Percentiles rank a stretch among this genome's conserved stretches.
phyloP scores from a whole-genome alignment of 2,888 invertebrate species.

The Chrysolina oricalcia region DNA sequence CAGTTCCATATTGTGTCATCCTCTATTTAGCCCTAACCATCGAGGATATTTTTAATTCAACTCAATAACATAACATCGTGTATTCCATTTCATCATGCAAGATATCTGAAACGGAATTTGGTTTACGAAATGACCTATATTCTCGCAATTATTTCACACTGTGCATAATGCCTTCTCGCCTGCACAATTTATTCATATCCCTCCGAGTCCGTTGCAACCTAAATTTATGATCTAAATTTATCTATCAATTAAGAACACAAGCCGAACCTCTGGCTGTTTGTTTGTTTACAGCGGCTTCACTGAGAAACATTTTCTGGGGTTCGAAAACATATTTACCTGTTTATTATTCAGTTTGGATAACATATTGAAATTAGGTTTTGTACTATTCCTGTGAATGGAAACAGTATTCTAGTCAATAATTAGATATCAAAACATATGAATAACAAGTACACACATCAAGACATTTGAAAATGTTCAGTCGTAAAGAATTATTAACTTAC shows the following conservation, averaged over 20 bases:
- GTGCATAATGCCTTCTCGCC: conserved; percentile 17
- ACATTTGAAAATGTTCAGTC: no score
- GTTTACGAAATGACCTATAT: conserved; percentile 9
- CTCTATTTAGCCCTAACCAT: no score
- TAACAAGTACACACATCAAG: no score
- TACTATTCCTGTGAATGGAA: no score
- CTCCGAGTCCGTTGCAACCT: conserved; percentile 39
- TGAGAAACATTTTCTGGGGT: neutral
- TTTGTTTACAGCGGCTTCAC: conserved; percentile 1
- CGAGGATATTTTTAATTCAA: neutral
- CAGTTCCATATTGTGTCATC: no score
- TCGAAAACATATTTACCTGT: neutral
- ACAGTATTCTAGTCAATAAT: no score
- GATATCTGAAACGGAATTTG: conserved; percentile 5
- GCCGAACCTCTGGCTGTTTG: conserved; percentile 13
- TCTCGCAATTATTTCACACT: neutral
- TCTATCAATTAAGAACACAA: conserved; percentile 41
- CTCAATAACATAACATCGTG: neutral
- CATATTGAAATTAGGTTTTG: no score
- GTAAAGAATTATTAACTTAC: no score
- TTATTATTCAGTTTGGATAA: no score
- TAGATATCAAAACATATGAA: no score
- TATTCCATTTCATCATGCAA: neutral
- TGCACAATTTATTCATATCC: conserved; percentile 32
- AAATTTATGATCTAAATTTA: conserved; percentile 41